Evolutionary conservation across 2,888 invertebrate species (phyloP).

Genomic region (Aphidoletes aphidimyza): DNA sequence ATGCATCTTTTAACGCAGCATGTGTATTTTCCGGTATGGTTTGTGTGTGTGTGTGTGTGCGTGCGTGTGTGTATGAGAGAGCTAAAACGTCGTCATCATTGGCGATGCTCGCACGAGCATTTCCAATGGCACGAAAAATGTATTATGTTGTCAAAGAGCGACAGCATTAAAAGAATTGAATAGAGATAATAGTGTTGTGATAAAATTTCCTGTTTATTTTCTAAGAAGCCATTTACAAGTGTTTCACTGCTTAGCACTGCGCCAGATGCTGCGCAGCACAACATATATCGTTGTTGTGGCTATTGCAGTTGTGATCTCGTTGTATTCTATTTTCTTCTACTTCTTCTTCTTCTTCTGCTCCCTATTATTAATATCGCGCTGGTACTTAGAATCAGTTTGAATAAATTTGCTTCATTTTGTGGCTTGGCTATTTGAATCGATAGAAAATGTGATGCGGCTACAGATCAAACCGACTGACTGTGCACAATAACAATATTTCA

Average conservation of each 20-base stretch:
- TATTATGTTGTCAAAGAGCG: constrained; percentile 45
- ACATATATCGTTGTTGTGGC: no score
- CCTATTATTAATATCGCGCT: constrained; percentile 43
- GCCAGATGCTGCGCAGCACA: not conserved
- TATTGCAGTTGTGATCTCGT: no score
- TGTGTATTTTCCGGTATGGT: constrained; percentile 40
- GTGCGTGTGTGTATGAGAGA: no score
- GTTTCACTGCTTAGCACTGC: constrained; percentile 6
- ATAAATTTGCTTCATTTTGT: constrained; percentile 16
- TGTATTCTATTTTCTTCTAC: not conserved
- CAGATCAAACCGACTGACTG: constrained; percentile 12
- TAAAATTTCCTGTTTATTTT: constrained; percentile 46
- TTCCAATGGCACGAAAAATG: constrained; percentile 42
- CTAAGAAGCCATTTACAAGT: constrained; percentile 46
- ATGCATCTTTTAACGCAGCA: not conserved
- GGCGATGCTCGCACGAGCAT: not conserved
- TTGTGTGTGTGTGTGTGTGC: no score
- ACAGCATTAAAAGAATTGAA: constrained; percentile 51
- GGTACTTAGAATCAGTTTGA: constrained; percentile 42
- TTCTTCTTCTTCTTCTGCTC: not conserved
- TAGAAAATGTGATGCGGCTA: not conserved
- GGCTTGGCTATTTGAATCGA: not conserved
- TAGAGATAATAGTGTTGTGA: constrained; percentile 44
- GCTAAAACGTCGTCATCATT: not conserved
- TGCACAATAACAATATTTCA: constrained; percentile 43